phyloP scores from a whole-genome alignment of 2,113 vertebrate species.

The Gasterosteus aculeatus region DNA sequence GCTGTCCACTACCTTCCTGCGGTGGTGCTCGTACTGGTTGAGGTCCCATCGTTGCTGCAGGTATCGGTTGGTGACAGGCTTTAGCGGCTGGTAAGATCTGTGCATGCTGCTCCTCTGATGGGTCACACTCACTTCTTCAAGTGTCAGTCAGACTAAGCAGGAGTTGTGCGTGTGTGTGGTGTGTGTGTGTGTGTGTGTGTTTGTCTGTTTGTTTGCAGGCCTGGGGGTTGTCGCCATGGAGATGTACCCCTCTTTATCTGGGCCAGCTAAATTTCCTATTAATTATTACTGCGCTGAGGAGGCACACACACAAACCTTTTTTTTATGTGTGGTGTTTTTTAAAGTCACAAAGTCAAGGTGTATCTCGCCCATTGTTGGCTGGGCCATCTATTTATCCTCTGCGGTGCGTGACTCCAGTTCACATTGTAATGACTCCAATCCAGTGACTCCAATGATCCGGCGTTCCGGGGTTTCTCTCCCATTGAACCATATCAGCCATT shows the following conservation, averaged over 20 bases:
- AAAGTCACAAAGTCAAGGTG: too few relatives aligned
- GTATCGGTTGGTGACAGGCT: slow-evolving; percentile 77
- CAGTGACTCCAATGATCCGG: not conserved
- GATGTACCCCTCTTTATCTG: slow-evolving; percentile 43
- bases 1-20: slow-evolving; percentile 73
- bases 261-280: slow-evolving; percentile 56
- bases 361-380: too few relatives aligned
- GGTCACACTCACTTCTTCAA: not conserved
- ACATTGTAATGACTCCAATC: slow-evolving; percentile 15
- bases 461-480: slow-evolving; percentile 55
- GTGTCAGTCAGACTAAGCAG: not conserved
- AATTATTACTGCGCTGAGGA: slow-evolving; percentile 59
- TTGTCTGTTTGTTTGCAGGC: slow-evolving; percentile 30
- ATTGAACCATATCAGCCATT: slow-evolving; percentile 69
- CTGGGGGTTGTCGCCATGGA: slow-evolving; percentile 47
- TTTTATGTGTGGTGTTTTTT: too few relatives aligned
- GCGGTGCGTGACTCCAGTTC: not conserved
- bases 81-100: slow-evolving; percentile 77
- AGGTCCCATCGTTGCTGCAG: slow-evolving; percentile 84
- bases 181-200: slow-evolving; percentile 9
- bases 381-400: too few relatives aligned
- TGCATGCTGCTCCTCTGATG: slow-evolving; percentile 68
- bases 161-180: slow-evolving; percentile 4
- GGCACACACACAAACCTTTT: not conserved
- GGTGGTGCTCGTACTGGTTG: slow-evolving; percentile 69